These are phyloP conservation scores for Orthosia gothica DNA, from an alignment of 2,888 invertebrate species.

Conservation along the genomic window DNA sequence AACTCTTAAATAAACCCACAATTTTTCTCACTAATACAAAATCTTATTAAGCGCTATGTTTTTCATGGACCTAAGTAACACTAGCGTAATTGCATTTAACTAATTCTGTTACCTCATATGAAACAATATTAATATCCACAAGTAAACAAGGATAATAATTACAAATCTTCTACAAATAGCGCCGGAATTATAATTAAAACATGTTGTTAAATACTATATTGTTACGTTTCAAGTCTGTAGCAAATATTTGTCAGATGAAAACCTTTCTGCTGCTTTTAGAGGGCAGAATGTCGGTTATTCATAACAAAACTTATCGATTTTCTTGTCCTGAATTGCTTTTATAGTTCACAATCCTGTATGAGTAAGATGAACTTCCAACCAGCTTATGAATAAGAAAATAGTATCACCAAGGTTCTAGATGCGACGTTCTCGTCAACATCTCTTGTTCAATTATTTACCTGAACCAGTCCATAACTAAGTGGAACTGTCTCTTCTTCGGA, in stretches of 20 bases:
- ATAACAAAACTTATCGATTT: slow-evolving; percentile 34
- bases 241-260: slow-evolving; percentile 52
- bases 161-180: slow-evolving; percentile 56
- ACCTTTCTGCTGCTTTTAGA: slow-evolving; percentile 30
- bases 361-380: slow-evolving; percentile 23
- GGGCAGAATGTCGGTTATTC: slow-evolving; percentile 22
- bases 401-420: slow-evolving; percentile 1
- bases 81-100: slow-evolving; percentile 25
- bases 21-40: neutral
- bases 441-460: slow-evolving; percentile 33
- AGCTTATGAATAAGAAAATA: slow-evolving; percentile 28
- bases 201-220: slow-evolving; percentile 37
- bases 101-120: slow-evolving; percentile 42
- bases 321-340: slow-evolving; percentile 14
- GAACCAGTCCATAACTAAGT: slow-evolving; percentile 43
- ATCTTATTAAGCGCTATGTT: neutral
- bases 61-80: neutral
- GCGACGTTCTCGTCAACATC: slow-evolving; percentile 3
- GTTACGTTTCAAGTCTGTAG: slow-evolving; percentile 46
- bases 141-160: slow-evolving; percentile 41
- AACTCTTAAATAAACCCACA: neutral
- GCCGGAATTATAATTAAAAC: slow-evolving; percentile 39
- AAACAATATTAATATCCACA: slow-evolving; percentile 28
- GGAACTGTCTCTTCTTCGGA: slow-evolving; percentile 29
- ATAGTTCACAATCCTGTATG: neutral